Evolutionary conservation across 2,113 vertebrate species (phyloP), one percentile per base, ranked within the genome.

Genomic region (Nerophis lumbriciformis): DNA sequence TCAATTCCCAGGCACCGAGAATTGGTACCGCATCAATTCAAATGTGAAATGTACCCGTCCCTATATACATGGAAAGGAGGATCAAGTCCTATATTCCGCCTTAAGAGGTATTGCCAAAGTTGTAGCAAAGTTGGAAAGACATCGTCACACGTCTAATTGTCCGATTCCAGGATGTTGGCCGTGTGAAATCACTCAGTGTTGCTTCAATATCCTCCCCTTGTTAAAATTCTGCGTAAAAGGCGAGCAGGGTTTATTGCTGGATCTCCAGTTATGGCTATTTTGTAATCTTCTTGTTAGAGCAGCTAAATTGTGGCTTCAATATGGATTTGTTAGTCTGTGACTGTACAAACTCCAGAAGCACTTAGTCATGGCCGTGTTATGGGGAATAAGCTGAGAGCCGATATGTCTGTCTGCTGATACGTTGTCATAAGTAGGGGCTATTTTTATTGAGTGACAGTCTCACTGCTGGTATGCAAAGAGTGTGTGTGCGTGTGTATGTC

Each of bases 351-450:
- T 38, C 10, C 13, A 48, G 15, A 53, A 35, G 59, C 69, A 28
- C 47, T 8, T 4, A 61, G 50, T 73, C 35, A 50, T 57, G 56
- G 56, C 49, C 48, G 47, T 62, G 21, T 35, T 61, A 65, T 68
- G 66, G 47, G 51, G 49, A 62, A 53, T 53, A 37, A 56, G 4
- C 48, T 66, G 65, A 79, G 51, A 13, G 9, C 21, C 11, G 51
- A 53, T 28, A 37, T 51, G 49, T 54, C 14, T 9, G 53, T 54
- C 74, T 74, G 68, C 70, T 76, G 78, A 73, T 78, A 71, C 19
- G 39, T 48, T 21, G 38, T 61, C 19, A 77, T 66, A 56, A 63
- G 56, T 74, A 59, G 28, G 52, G 68, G 61, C 83, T 76, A 78
- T 77, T 76, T 67, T 68, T 74, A 70, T 71, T 59, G 28, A 70